These are phyloP conservation scores for Lepidonotus clava DNA, from an alignment of 2,888 invertebrate species.

Conservation along the genomic window DNA sequence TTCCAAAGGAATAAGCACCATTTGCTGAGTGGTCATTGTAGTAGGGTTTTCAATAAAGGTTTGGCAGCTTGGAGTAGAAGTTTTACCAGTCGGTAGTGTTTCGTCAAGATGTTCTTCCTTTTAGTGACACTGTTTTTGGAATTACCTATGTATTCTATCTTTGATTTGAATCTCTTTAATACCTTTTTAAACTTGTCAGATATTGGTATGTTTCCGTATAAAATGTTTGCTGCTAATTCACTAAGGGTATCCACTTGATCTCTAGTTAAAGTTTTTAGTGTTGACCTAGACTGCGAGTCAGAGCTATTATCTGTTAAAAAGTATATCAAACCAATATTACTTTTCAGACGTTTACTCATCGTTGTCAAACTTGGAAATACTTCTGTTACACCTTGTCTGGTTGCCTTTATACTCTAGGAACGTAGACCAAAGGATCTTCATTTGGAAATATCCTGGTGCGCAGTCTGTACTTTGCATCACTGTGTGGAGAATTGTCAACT, in stretches of 20 bases:
- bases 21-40: neutral
- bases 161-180: neutral
- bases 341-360: constrained; percentile 27
- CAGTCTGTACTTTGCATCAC: constrained; percentile 15
- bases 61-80: neutral
- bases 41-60: neutral
- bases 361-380: neutral
- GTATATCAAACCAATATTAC: neutral
- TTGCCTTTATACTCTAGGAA: neutral
- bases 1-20: neutral
- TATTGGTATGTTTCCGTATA: neutral
- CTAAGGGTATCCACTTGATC: neutral
- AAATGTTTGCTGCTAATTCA: constrained; percentile 1
- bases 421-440: constrained; percentile 38
- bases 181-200: neutral
- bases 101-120: neutral
- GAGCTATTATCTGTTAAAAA: neutral
- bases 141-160: neutral
- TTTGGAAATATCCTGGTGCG: constrained; percentile 51
- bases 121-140: neutral
- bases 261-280: neutral
- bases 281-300: neutral
- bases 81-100: neutral
- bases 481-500: constrained; percentile 20
- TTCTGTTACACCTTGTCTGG: neutral